These are phyloP conservation scores for Diarsia brunnea DNA, from an alignment of 2,888 invertebrate species.

Conservation along the genomic window DNA sequence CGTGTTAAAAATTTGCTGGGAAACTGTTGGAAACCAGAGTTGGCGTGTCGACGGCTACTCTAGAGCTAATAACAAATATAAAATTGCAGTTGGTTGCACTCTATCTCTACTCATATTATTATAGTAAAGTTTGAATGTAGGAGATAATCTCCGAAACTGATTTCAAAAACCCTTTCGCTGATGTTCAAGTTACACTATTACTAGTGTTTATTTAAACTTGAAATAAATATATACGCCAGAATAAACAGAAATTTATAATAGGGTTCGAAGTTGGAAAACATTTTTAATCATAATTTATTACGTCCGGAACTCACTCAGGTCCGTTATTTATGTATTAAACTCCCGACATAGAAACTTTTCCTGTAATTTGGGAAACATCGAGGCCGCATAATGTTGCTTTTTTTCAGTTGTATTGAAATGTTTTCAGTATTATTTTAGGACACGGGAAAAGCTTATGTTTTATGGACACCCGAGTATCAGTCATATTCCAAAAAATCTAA, in stretches of 20 bases:
- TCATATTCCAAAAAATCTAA: background rate
- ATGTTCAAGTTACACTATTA: background rate
- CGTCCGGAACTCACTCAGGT: conserved; percentile 5
- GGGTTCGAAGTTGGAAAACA: conserved; percentile 6
- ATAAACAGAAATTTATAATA: conserved; percentile 10
- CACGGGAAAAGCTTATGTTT: background rate
- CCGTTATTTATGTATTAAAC: conserved; percentile 3
- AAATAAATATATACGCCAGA: background rate
- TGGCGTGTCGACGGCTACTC: conserved; percentile 36
- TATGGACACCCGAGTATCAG: background rate
- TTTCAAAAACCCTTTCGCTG: background rate
- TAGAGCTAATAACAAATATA: conserved; percentile 27
- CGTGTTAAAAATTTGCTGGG: conserved; percentile 45
- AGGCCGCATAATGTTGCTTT: background rate
- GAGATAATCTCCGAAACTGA: background rate
- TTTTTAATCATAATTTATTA: conserved; percentile 15
- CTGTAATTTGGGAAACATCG: background rate
- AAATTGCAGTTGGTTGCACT: conserved; percentile 20
- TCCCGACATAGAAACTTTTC: background rate
- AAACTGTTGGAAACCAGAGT: conserved; percentile 42
- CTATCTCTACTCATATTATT: too few relatives aligned
- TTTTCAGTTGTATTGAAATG: background rate
- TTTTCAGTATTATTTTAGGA: background rate
- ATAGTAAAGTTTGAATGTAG: background rate
- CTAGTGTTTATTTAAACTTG: background rate